A percentile compares a stretch with the other conserved stretches of the same genome.
These are phyloP conservation scores for Orussus abietinus DNA, from an alignment of 1,140 invertebrate species.

Conservation along the genomic window DNA sequence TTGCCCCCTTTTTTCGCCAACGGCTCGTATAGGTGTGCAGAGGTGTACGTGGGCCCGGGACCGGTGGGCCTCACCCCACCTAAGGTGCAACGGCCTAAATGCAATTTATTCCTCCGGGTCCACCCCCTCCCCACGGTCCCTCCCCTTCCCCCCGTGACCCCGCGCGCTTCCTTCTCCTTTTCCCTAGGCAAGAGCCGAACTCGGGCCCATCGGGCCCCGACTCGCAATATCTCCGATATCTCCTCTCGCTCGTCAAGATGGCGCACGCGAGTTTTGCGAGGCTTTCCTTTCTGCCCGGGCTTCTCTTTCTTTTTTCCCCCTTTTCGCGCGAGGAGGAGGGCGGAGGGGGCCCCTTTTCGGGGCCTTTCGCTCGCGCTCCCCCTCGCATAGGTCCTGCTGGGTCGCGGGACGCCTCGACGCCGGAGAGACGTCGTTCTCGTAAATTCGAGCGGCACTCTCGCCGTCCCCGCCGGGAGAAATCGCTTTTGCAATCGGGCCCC, in stretches of 20 bases:
- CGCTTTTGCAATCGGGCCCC: too few relatives aligned
- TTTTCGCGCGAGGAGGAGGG: slow-evolving; percentile 7
- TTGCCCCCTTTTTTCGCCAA: slow-evolving; percentile 36
- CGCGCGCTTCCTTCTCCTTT: slow-evolving; percentile 33
- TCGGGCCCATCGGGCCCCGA: too few relatives aligned
- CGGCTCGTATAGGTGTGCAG: slow-evolving; percentile 4
- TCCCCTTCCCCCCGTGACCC: slow-evolving; percentile 20
- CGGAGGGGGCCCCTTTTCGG: too few relatives aligned
- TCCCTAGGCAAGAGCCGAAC: slow-evolving; percentile 12
- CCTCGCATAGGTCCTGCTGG: too few relatives aligned
- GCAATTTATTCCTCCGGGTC: slow-evolving; percentile 44
- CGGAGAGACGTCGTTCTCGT: too few relatives aligned
- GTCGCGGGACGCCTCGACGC: too few relatives aligned
- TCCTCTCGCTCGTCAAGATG: not conserved
- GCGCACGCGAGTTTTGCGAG: not conserved
- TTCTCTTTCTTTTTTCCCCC: slow-evolving; percentile 17
- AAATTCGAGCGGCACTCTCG: too few relatives aligned
- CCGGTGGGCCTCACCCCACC: slow-evolving; percentile 21
- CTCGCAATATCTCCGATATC: too few relatives aligned
- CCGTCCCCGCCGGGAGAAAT: too few relatives aligned
- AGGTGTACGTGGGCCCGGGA: slow-evolving; percentile 14
- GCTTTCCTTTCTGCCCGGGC: not conserved
- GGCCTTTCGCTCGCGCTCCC: not conserved
- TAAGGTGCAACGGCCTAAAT: slow-evolving; percentile 47
- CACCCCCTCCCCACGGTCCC: too few relatives aligned